Conservation (phyloP, 2,797 vertebrate genomes). For the Spea hammondii region DNA sequence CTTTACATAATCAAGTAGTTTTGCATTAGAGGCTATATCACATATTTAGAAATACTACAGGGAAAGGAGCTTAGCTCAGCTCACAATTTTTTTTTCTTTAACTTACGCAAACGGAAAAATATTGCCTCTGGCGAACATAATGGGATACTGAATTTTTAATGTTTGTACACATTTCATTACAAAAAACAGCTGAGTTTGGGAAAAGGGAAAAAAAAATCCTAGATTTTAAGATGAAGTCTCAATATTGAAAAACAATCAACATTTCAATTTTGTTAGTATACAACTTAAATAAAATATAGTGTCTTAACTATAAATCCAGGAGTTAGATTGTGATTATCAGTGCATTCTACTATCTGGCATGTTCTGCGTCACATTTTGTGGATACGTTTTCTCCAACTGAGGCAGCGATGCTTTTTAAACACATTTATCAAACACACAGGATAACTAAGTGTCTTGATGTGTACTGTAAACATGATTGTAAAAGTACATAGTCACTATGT, state of each 20-base stretch:
- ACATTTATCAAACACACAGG: too few species aligned
- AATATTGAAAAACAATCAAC: constrained; percentile 54
- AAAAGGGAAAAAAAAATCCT: constrained; percentile 57
- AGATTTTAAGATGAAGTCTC: constrained; percentile 51
- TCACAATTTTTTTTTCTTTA: constrained; percentile 60
- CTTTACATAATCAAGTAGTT: not conserved
- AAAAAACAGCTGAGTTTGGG: constrained; percentile 63
- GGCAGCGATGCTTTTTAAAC: too few species aligned
- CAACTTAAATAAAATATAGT: not conserved
- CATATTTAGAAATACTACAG: not conserved
- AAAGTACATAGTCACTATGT: too few species aligned
- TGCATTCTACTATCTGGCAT: not conserved
- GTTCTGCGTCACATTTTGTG: not conserved
- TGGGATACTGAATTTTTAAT: constrained; percentile 69
- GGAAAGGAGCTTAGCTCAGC: constrained; percentile 58
- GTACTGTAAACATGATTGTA: too few species aligned
- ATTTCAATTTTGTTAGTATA: constrained; percentile 1
- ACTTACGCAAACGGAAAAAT: constrained; percentile 68
- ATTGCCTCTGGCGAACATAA: constrained; percentile 67
- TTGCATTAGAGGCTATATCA: not conserved
- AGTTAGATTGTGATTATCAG: not conserved
- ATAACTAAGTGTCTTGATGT: too few species aligned
- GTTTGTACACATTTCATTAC: constrained; percentile 62
- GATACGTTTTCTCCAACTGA: too few species aligned
- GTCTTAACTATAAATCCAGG: not conserved